phyloP scores from a whole-genome alignment of 2,888 invertebrate genomes.

The Caenorhabditis sp. region DNA sequence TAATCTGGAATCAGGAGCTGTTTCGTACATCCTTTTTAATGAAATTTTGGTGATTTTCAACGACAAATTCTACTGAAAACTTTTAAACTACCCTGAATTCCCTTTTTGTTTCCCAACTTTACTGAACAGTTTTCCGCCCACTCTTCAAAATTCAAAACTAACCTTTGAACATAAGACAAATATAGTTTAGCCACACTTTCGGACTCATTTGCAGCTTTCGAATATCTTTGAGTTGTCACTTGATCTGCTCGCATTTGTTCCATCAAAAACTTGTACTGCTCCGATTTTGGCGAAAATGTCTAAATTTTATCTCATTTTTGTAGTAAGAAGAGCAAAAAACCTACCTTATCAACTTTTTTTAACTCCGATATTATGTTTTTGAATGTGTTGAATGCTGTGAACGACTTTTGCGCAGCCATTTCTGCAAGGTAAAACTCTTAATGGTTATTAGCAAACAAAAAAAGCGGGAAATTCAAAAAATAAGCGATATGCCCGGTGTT shows the following conservation, averaged over 20 bases:
- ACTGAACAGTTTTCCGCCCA: no score
- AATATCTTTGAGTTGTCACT: constrained; percentile 51
- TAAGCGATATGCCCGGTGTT: not conserved
- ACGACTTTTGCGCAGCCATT: constrained; percentile 29
- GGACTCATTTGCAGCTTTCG: constrained; percentile 59
- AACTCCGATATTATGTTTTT: constrained; percentile 55
- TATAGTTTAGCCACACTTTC: constrained; percentile 62
- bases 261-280: constrained; percentile 52
- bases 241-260: constrained; percentile 58
- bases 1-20: no score
- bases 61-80: no score
- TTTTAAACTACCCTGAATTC: no score
- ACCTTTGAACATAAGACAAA: constrained; percentile 62
- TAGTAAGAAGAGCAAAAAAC: no score
- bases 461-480: not conserved
- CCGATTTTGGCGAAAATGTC: constrained; percentile 46
- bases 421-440: constrained; percentile 1
- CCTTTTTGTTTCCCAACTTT: no score
- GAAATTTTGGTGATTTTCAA: no score
- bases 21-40: no score
- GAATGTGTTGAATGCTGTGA: constrained; percentile 49
- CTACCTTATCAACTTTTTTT: constrained; percentile 57
- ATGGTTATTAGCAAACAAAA: not conserved
- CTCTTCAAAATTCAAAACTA: not conserved
- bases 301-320: constrained; percentile 24